A percentile compares a stretch with the other conserved stretches of the same genome.
phyloP scores from a whole-genome alignment of 2,888 invertebrate species.

The Pycnomerus fuliginosus region DNA sequence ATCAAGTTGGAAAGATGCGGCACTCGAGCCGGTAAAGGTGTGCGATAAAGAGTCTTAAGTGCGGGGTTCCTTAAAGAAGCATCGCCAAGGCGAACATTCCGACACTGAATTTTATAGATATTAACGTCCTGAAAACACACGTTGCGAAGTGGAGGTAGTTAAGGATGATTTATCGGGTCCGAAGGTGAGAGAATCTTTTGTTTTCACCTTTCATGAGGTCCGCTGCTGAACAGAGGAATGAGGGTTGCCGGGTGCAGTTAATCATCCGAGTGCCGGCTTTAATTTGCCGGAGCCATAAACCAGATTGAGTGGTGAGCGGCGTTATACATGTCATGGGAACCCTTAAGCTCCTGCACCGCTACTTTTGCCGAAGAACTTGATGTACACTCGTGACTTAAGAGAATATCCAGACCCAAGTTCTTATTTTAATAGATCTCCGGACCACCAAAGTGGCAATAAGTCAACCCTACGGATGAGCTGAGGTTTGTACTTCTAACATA shows the following conservation, averaged over 20 bases:
- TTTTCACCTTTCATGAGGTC: conserved; percentile 34
- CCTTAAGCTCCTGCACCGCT: conserved; percentile 16
- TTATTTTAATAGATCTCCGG: conserved; percentile 19
- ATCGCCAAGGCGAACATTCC: no score
- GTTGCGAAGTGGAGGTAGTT: conserved; percentile 27
- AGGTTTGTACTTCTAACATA: no score
- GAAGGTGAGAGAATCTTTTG: conserved; percentile 35
- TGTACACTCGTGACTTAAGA: conserved; percentile 15
- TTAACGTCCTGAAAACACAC: conserved; percentile 18
- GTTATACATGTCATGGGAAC: conserved; percentile 48
- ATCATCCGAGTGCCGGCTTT: conserved; percentile 47
- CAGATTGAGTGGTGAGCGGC: conserved; percentile 47
- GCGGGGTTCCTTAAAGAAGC: no score
- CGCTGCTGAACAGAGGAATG: conserved; percentile 27
- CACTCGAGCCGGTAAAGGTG: no score
- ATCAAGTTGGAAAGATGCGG: no score
- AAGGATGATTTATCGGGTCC: conserved; percentile 33
- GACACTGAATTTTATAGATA: conserved; percentile 23
- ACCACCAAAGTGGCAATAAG: conserved; percentile 12
- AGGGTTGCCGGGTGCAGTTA: conserved; percentile 36
- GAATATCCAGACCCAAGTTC: conserved; percentile 13
- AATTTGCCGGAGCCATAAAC: conserved; percentile 48
- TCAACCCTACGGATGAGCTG: no score
- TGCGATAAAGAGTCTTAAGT: no score
- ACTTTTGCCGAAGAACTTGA: conserved; percentile 12